Evolutionary conservation across 2,888 invertebrate species (phyloP), one percentile per base, ranked within the genome.

Genomic region (Leucophenga montana): DNA sequence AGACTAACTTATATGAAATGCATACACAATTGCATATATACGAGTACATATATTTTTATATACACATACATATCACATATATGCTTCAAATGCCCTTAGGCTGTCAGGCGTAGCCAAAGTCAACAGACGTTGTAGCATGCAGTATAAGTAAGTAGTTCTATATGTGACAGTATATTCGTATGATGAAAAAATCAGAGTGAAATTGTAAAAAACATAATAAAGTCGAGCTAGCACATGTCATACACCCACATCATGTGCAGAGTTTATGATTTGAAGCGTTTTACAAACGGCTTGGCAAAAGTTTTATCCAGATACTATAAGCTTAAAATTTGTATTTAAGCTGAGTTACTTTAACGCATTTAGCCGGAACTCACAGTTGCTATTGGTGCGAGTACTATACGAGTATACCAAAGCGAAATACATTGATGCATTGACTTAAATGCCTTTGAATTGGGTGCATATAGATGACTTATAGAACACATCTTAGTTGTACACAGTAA

Each of bases 51-150:
- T 57, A 13, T 27, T 13, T 27, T 3, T 27, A 31, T 27, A 20
- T 57, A 11, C 13, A 33, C 11, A 39, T 33, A 14, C 33, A 61
- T 61, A 33, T 18, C 16, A 18, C n/a, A 16, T n/a, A 61, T 44
- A 18, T 44, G 14, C 31, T 14, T n/a, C 31, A 44, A 39, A 61
- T 61, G 44, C 44, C 61, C 61, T 61, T 39, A 61, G 61, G 61
- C 44, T 61, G 61, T 61, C 61, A 39, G 61, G 18, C 61, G 44
- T 39, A 61, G 39, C 44, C 61, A 61, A 61, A 61, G 61, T 20
- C 61, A 61, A 61, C 61, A 61, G 39, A 61, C 33, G 57, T n/a
- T n/a, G 57, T 57, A 14, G 39, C 39, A 39, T 39, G 8, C 39
- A 39, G 8, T 11, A 5, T 39, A 39, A 33, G 33, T 33, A 33